Percentiles rank a stretch among this genome's conserved stretches.
Evolutionary conservation across 2,797 vertebrate genomes (phyloP).

Genomic region (Spinus pinus): DNA sequence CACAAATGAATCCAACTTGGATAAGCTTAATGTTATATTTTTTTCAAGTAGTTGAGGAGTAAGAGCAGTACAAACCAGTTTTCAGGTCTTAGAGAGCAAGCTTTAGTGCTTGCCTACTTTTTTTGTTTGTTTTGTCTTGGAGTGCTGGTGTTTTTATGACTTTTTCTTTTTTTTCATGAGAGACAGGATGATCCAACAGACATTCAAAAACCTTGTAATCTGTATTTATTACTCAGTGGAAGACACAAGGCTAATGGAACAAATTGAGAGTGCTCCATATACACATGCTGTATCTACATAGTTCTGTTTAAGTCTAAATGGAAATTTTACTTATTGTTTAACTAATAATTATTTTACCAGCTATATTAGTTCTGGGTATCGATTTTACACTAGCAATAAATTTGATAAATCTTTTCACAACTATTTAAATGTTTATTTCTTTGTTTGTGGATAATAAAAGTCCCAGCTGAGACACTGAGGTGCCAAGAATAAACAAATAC

Average conservation of each 20-base stretch:
- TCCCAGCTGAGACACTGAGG: not conserved
- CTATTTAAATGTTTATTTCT: not conserved
- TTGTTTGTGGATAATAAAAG: not conserved
- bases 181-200: not conserved
- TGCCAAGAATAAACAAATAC: not conserved
- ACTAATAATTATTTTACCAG: conserved; percentile 1
- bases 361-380: not conserved
- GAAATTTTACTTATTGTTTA: conserved; percentile 8
- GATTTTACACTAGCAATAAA: not conserved
- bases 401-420: not conserved
- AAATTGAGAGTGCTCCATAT: not conserved
- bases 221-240: not conserved
- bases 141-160: not conserved
- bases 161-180: fast-evolving
- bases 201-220: not conserved
- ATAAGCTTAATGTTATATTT: not conserved
- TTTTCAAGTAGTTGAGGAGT: not conserved
- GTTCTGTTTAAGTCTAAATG: not conserved
- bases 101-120: not conserved
- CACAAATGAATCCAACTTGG: not conserved
- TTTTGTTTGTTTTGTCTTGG: not conserved
- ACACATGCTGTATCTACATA: not conserved
- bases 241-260: not conserved
- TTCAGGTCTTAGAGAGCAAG: not conserved
- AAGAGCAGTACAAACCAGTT: not conserved